Base-by-base conservation (phyloP, 92 coral and sea anemone species). In the Micromussa lordhowensis region DNA sequence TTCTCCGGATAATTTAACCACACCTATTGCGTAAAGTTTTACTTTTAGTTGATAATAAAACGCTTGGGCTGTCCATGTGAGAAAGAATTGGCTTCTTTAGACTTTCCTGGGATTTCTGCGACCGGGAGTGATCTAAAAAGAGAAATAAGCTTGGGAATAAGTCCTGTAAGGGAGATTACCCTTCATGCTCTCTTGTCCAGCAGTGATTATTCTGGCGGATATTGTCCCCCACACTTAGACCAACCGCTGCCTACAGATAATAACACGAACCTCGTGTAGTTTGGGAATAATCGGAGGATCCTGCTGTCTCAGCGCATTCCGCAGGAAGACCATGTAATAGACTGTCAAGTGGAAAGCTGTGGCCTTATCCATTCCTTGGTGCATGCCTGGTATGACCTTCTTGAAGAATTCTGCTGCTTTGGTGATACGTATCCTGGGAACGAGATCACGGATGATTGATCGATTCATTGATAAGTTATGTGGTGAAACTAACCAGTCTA, bases 361-460 rank as follows among this genome's bases (percentile, higher is more conserved):
- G 55, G 96, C 98, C 40, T 95, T 95, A 94, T 95, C 98, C 98
- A 95, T 95, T 18, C 53, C 86, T 31, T 91, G 88, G 21, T 88
- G 85, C 98, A 95, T 95, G 38, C 98, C 88, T n/a, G 98, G 98
- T 19, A 95, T 85, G 22, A 87, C 87, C 28, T 91, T 87, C 74
- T 91, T 93, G 84, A 95, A 95, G 91, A 95, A 95, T 36, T 95
- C 98, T 14, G 98, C 90, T 26, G 98, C 98, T 58, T 93, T 95
- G 64, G 94, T 89, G 79, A 95, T 95, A 49, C 98, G 98, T 82
- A 95, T 83, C 73, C 98, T 95, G 80, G 44, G 16, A 64, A 76
- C 15, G 53, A 5, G 51, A 51, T 48, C 14, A 49, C 36, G 73
- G 36, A 28, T 11, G 14, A 1, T 10, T 3, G 5, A 66, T 14